A percentile compares a stretch with the other conserved stretches of the same genome.
These are phyloP conservation scores for Chouioia cunea DNA, from an alignment of 2,888 invertebrate genomes.

Conservation along the genomic window DNA sequence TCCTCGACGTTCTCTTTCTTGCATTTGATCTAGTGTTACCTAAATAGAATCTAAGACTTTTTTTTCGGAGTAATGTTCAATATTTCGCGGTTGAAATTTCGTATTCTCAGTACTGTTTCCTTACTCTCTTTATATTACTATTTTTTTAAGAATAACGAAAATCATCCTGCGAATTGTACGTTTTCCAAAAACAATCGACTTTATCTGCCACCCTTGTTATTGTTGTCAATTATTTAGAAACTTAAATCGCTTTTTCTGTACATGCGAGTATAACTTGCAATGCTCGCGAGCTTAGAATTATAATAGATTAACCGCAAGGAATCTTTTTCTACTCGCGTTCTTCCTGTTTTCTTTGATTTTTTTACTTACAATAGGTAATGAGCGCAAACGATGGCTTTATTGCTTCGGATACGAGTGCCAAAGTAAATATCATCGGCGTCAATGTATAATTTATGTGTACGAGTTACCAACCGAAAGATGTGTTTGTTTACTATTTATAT, in stretches of 20 bases:
- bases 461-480: slow-evolving; percentile 56
- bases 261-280: slow-evolving; percentile 9
- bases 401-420: not conserved
- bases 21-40: slow-evolving; percentile 47
- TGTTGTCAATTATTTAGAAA: slow-evolving; percentile 40
- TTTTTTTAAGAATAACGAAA: slow-evolving; percentile 18
- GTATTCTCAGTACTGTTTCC: slow-evolving; percentile 22
- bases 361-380: slow-evolving; percentile 24
- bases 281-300: not conserved
- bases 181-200: slow-evolving; percentile 6
- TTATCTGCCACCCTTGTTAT: slow-evolving; percentile 34
- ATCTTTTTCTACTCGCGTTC: slow-evolving; percentile 23
- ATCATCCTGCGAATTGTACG: slow-evolving; percentile 1
- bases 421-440: slow-evolving; percentile 15
- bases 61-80: slow-evolving; percentile 11
- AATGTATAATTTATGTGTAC: slow-evolving; percentile 55
- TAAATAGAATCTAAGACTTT: slow-evolving; percentile 36
- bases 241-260: slow-evolving; percentile 3
- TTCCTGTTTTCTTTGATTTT: slow-evolving; percentile 26
- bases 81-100: slow-evolving; percentile 1
- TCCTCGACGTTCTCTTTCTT: slow-evolving; percentile 29
- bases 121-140: not conserved
- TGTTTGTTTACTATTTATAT: slow-evolving; percentile 45
- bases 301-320: slow-evolving; percentile 23
- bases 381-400: slow-evolving; percentile 21